Evolutionary conservation across 2,797 vertebrate genomes (phyloP).

Genomic region (Coranthus polyacanthus): DNA sequence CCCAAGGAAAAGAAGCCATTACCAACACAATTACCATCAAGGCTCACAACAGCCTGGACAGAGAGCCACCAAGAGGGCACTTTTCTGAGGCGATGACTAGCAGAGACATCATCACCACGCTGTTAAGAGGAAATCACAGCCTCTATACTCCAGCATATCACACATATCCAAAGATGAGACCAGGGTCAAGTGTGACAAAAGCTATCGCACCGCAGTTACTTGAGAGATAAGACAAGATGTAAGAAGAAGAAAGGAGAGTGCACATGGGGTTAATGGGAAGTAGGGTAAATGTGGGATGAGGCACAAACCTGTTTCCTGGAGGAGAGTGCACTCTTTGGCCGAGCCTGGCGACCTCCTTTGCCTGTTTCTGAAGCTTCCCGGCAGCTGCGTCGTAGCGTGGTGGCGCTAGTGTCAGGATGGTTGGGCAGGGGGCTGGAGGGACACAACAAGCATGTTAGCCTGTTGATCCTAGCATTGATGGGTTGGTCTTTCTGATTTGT

Average conservation of each 20-base stretch:
- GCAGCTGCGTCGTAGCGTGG: conserved; percentile 74
- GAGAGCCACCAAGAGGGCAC: conserved; percentile 29
- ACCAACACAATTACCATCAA: conserved; percentile 31
- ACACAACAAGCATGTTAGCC: no score
- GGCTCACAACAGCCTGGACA: conserved; percentile 28
- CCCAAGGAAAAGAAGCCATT: conserved; percentile 56
- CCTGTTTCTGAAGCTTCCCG: conserved; percentile 61
- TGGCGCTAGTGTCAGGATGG: conserved; percentile 65
- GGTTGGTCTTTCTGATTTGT: no score
- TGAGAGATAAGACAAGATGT: conserved; percentile 16
- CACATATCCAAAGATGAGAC: conserved; percentile 6
- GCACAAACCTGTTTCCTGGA: conserved; percentile 88
- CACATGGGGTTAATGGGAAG: conserved; percentile 7
- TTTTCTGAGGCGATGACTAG: conserved; percentile 29
- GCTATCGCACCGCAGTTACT: conserved; percentile 33
- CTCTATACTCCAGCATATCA: conserved; percentile 21
- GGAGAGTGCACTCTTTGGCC: conserved; percentile 77
- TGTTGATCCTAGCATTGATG: no score
- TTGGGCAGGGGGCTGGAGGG: conserved; percentile 76
- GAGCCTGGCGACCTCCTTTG: conserved; percentile 62
- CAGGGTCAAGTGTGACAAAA: conserved; percentile 41
- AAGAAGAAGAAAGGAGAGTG: not conserved
- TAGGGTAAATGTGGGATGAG: not conserved
- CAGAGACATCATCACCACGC: conserved; percentile 32
- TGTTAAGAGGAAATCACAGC: conserved; percentile 34